These are phyloP conservation scores for Phania funesta DNA, from an alignment of 2,888 invertebrate species.

Conservation along the genomic window DNA sequence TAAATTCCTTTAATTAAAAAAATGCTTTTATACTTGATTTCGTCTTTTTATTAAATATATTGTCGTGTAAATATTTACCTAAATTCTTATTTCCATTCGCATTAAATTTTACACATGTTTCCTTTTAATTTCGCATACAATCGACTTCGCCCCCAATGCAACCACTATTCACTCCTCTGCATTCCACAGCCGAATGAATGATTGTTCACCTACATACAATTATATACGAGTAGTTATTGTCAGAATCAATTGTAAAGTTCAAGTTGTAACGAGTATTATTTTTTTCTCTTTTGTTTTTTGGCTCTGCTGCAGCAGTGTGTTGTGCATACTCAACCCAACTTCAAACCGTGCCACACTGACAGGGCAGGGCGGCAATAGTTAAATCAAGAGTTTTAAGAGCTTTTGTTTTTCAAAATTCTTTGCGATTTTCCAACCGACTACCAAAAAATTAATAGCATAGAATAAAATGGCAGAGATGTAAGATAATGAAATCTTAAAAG, in stretches of 20 bases:
- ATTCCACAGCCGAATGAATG: conserved; percentile 29
- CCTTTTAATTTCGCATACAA: conserved; percentile 42
- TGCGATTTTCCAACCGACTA: conserved; percentile 31
- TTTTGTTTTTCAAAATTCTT: conserved; percentile 20
- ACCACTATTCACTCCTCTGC: background rate
- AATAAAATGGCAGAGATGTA: conserved; percentile 1
- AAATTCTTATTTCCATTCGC: conserved; percentile 37
- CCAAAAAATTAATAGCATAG: conserved; percentile 30
- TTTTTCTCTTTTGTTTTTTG: conserved; percentile 15
- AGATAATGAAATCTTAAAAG: background rate
- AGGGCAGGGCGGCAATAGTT: conserved; percentile 55
- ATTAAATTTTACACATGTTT: conserved; percentile 54
- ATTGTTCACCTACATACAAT: conserved; percentile 58
- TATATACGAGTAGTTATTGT: conserved; percentile 44
- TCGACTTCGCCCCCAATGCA: conserved; percentile 3
- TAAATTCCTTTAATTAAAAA: conserved; percentile 28
- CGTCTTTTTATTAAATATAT: background rate
- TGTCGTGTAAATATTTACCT: background rate
- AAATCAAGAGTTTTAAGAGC: conserved; percentile 46
- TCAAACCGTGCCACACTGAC: conserved; percentile 35
- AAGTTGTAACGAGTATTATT: conserved; percentile 21
- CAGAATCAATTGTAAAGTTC: conserved; percentile 56
- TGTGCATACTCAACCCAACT: conserved; percentile 7
- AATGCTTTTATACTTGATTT: conserved; percentile 47
- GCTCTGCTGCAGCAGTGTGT: background rate